Percentiles rank a stretch among this genome's conserved stretches.
phyloP scores from a whole-genome alignment of 2,888 invertebrate genomes.

The Tuta absoluta region DNA sequence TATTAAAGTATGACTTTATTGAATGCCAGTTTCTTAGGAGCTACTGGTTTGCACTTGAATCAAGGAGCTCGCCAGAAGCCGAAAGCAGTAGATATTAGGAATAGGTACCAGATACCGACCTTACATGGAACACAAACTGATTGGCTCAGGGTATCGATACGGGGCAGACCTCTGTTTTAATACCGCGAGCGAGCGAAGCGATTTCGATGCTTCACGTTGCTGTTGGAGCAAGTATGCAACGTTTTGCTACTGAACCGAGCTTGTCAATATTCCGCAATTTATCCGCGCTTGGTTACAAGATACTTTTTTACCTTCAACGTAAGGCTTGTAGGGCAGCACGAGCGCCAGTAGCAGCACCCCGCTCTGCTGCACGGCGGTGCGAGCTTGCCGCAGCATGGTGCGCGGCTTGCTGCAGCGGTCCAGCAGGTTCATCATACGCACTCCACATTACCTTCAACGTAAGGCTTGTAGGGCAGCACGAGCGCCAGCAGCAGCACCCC shows the following conservation, averaged over 20 bases:
- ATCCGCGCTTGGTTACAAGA: too few species aligned
- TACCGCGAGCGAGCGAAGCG: too few species aligned
- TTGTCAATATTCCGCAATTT: too few species aligned
- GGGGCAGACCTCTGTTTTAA: too few species aligned
- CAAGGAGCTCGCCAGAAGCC: background rate
- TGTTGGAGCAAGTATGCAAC: too few species aligned
- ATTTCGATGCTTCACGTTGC: too few species aligned
- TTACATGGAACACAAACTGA: too few species aligned
- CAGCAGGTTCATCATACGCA: constrained; percentile 94
- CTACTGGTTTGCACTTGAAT: background rate
- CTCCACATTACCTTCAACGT: constrained; percentile 94
- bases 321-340: constrained; percentile 96
- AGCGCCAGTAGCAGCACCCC: constrained; percentile 89
- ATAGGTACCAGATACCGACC: too few species aligned
- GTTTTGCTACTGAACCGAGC: too few species aligned
- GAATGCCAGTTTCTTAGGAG: background rate
- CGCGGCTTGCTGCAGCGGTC: constrained; percentile 95
- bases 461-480: constrained; percentile 96
- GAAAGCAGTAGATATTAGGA: too few species aligned
- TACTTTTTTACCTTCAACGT: constrained; percentile 89
- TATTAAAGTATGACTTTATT: background rate
- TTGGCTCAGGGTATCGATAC: too few species aligned
- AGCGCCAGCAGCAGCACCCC: constrained; percentile 89
- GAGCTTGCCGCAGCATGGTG: constrained; percentile 88
- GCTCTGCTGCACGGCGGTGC: constrained; percentile 86